These are phyloP conservation scores for Rhinella marina DNA, from an alignment of 2,797 vertebrate genomes.

Conservation along the genomic window DNA sequence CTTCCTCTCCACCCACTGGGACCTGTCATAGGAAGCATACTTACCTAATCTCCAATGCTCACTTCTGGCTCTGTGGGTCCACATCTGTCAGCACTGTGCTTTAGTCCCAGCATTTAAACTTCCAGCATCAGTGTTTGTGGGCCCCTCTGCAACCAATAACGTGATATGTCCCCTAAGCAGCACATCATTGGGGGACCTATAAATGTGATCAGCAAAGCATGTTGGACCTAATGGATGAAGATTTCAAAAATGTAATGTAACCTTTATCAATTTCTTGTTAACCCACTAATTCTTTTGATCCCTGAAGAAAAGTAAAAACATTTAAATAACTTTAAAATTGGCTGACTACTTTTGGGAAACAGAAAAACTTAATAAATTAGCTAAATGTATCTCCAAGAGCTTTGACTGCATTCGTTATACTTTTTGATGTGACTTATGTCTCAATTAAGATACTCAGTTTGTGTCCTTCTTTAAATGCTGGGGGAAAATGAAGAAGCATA, in stretches of 20 bases:
- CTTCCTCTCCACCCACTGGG: no score
- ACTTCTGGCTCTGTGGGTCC: no score
- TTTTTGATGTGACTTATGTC: conserved; percentile 35
- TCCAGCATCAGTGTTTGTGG: no score
- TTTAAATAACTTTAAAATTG: background rate
- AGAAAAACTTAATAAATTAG: background rate
- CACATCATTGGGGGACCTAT: no score
- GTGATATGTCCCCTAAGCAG: no score
- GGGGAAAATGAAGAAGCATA: conserved; percentile 52
- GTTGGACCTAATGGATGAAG: background rate
- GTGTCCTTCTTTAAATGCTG: conserved; percentile 43
- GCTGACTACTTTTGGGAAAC: background rate
- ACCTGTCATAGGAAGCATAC: no score
- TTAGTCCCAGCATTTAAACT: no score
- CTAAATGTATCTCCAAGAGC: background rate
- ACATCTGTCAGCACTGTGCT: no score
- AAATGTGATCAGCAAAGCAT: no score
- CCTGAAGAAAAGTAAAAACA: background rate
- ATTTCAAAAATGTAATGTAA: background rate
- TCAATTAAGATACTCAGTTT: conserved; percentile 50
- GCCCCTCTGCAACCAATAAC: no score
- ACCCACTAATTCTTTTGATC: background rate
- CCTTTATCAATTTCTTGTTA: background rate
- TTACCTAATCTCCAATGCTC: no score
- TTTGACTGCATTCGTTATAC: background rate